These are phyloP conservation scores for Aproaerema taeniolella DNA, from an alignment of 2,888 invertebrate species.

Conservation along the genomic window DNA sequence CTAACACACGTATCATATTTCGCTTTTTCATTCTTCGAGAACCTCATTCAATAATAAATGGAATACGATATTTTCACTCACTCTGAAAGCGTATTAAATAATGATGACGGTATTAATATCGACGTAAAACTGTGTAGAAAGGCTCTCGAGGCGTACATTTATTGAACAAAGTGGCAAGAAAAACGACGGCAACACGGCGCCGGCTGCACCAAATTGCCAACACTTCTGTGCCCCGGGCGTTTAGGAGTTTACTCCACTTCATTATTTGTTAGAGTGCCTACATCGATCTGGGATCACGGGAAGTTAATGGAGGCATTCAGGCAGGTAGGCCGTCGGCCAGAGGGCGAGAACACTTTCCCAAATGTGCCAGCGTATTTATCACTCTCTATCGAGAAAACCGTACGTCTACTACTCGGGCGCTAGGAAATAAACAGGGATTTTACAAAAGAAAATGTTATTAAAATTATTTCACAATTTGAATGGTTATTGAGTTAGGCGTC, in stretches of 20 bases:
- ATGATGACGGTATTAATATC: constrained; percentile 45
- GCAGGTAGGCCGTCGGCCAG: constrained; percentile 8
- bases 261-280: constrained; percentile 56
- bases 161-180: constrained; percentile 63
- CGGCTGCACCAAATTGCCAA: constrained; percentile 66
- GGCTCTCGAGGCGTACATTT: constrained; percentile 54
- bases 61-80: constrained; percentile 2
- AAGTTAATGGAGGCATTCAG: constrained; percentile 17
- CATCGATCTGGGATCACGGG: constrained; percentile 40
- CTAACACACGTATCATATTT: constrained; percentile 4
- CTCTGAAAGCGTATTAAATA: constrained; percentile 25
- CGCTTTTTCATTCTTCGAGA: too few relatives aligned
- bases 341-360: constrained; percentile 1
- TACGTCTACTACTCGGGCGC: too few relatives aligned
- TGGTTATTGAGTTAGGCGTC: too few relatives aligned
- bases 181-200: constrained; percentile 61
- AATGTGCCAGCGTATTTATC: constrained; percentile 6
- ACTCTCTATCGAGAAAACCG: neutral
- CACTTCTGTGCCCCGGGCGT: constrained; percentile 54
- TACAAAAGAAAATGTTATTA: too few relatives aligned
- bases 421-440: too few relatives aligned
- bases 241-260: constrained; percentile 55
- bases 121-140: constrained; percentile 47
- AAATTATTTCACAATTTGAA: too few relatives aligned
- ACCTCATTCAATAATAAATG: too few relatives aligned